Evolutionary conservation across 2,797 vertebrate species (phyloP).

Genomic region (Macrochelys suwanniensis): DNA sequence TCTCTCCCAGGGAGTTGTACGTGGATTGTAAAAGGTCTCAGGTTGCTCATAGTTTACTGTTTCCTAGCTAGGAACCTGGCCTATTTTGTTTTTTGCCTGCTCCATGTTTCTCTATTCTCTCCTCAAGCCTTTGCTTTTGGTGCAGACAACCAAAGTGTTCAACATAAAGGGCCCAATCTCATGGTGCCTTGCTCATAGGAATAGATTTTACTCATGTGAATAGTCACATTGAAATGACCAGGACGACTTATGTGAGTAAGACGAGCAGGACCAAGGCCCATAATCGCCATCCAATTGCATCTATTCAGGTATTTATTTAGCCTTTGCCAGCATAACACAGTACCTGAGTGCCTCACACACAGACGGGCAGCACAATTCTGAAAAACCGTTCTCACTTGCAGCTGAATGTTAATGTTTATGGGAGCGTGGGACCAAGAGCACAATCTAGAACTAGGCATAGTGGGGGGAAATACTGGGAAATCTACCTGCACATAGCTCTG

Average conservation of each 20-base stretch:
- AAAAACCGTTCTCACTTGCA: neutral
- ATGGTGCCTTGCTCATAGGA: neutral
- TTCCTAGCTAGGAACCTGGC: neutral
- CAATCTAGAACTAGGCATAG: fast-evolving
- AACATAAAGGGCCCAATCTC: neutral
- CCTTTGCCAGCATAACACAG: neutral
- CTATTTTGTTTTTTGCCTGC: neutral
- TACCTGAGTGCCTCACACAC: neutral
- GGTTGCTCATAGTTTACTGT: neutral
- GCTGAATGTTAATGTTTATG: neutral
- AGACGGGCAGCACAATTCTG: neutral
- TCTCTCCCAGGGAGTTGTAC: neutral
- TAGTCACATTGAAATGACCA: neutral
- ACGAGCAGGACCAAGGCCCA: neutral
- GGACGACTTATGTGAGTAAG: neutral
- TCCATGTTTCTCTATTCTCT: neutral
- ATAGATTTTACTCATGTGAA: neutral
- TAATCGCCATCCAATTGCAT: neutral
- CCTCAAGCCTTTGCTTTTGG: neutral
- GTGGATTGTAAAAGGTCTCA: neutral
- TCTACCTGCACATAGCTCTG: neutral
- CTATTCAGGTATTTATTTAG: neutral
- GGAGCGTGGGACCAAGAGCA: neutral
- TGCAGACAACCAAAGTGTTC: fast-evolving
- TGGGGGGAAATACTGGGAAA: fast-evolving